Evolutionary conservation across 2,113 vertebrate species (phyloP).

Genomic region (Nibea coibor): DNA sequence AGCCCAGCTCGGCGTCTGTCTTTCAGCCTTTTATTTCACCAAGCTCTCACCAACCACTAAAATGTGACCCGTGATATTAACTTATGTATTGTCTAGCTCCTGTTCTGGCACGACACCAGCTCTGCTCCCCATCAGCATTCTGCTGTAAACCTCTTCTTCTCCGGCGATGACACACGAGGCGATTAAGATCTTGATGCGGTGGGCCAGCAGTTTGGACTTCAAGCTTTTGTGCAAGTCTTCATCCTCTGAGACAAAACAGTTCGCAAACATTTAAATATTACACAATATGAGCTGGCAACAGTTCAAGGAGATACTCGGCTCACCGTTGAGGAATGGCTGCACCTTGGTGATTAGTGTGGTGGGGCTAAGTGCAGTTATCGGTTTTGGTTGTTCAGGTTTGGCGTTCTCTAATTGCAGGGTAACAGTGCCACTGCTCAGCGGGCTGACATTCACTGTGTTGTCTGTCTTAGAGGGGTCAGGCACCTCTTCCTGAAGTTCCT

Average conservation of each 20-base stretch:
- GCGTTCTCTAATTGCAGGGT: conserved; percentile 24
- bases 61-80: too few relatives aligned
- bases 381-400: conserved; percentile 7
- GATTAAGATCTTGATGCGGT: conserved; percentile 73
- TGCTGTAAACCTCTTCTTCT: too few relatives aligned
- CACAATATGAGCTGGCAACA: too few relatives aligned
- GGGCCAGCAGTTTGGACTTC: conserved; percentile 58
- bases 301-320: conserved; percentile 13
- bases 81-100: too few relatives aligned
- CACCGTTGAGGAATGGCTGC: conserved; percentile 82
- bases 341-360: conserved; percentile 82
- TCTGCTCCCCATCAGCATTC: too few relatives aligned
- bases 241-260: conserved; percentile 21
- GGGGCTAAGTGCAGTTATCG: conserved; percentile 44
- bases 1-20: too few relatives aligned
- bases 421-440: conserved; percentile 54
- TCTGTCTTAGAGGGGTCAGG: conserved; percentile 65
- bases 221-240: conserved; percentile 70
- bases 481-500: conserved; percentile 36
- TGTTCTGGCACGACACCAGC: too few relatives aligned
- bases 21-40: too few relatives aligned
- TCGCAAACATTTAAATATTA: neutral
- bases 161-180: conserved; percentile 44
- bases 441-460: conserved; percentile 72
- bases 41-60: too few relatives aligned